phyloP scores from a whole-genome alignment of 2,113 vertebrate species.

The Myrmecophaga tridactyla region DNA sequence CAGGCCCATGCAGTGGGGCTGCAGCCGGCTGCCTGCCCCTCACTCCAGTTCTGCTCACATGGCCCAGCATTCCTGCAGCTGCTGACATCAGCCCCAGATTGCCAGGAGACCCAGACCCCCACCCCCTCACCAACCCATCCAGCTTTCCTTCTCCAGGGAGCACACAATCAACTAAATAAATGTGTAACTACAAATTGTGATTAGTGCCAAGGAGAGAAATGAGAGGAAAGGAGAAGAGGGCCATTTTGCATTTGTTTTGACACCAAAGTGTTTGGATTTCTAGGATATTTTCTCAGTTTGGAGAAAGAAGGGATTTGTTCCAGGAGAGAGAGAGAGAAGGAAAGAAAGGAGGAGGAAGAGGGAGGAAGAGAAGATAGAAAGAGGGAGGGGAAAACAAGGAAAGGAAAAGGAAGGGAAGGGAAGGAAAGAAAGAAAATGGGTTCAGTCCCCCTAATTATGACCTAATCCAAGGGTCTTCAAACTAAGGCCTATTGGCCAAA shows the following conservation, averaged over 20 bases:
- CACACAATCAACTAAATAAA: background rate
- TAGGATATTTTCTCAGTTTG: background rate
- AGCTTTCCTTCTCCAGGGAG: background rate
- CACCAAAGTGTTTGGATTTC: background rate
- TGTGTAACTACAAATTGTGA: rapidly evolving
- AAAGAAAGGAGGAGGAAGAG: background rate
- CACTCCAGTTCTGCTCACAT: background rate
- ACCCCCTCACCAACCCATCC: rapidly evolving
- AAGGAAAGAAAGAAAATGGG: background rate
- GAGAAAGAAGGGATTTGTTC: background rate
- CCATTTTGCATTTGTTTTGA: background rate
- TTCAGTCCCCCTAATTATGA: too few relatives aligned
- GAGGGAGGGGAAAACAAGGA: too few relatives aligned
- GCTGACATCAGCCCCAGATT: background rate
- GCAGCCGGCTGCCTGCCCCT: rapidly evolving
- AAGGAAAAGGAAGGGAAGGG: rapidly evolving
- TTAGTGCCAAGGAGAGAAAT: background rate
- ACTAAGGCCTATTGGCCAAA: too few relatives aligned
- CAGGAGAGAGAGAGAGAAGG: background rate
- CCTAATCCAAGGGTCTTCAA: background rate
- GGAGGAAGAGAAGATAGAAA: too few relatives aligned
- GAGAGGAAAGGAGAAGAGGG: background rate
- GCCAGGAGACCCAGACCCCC: background rate
- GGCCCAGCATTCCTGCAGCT: background rate
- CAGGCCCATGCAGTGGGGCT: background rate